These are phyloP conservation scores for Alligator sinensis DNA, from an alignment of 2,113 vertebrate genomes.

Conservation along the genomic window DNA sequence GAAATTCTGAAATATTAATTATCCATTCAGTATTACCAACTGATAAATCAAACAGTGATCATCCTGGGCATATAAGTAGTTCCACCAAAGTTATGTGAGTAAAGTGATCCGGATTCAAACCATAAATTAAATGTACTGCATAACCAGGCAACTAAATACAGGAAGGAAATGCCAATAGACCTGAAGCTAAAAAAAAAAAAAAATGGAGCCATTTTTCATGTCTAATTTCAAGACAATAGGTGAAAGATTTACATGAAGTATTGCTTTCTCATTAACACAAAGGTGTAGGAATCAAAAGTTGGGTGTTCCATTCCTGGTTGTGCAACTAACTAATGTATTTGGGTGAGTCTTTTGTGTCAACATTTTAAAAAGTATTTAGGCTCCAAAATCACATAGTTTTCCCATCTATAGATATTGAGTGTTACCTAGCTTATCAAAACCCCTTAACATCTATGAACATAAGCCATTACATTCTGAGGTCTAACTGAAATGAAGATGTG, in stretches of 20 bases:
- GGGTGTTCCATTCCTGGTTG: background rate
- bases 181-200: background rate
- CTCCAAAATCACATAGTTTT: background rate
- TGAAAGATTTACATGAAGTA: background rate
- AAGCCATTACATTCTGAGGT: background rate
- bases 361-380: background rate
- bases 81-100: background rate
- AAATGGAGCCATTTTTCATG: background rate
- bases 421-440: background rate
- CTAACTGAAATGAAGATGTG: too few species aligned
- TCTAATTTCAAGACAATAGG: background rate
- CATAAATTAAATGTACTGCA: slow-evolving; percentile 29
- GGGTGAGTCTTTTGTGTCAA: accelerated
- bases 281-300: background rate
- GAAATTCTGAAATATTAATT: slow-evolving; percentile 34
- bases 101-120: slow-evolving; percentile 10
- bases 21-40: background rate
- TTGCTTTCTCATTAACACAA: background rate
- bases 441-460: background rate
- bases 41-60: background rate
- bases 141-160: background rate
- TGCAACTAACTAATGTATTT: background rate
- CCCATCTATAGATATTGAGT: background rate
- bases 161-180: background rate
- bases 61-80: background rate